These are phyloP conservation scores for Troides oblongomaculatus DNA, from an alignment of 2,888 invertebrate genomes.

Conservation along the genomic window DNA sequence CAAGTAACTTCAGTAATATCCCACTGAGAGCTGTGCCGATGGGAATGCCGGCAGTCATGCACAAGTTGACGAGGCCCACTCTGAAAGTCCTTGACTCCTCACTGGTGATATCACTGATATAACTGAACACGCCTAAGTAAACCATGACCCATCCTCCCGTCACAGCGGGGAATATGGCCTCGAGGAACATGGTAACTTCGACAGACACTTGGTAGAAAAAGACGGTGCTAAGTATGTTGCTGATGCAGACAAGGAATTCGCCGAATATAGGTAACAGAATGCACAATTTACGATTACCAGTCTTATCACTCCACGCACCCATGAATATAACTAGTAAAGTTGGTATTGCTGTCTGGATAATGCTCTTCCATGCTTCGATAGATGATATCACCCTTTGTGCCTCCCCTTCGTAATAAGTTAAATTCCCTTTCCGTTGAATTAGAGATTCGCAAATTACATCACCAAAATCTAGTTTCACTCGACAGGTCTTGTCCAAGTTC, in stretches of 20 bases:
- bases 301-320: slow-evolving; percentile 82
- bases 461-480: slow-evolving; percentile 56
- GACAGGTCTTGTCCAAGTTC: slow-evolving; percentile 68
- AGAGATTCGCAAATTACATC: slow-evolving; percentile 62
- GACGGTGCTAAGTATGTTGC: slow-evolving; percentile 74
- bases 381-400: slow-evolving; percentile 78
- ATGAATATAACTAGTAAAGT: slow-evolving; percentile 77
- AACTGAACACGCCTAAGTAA: slow-evolving; percentile 81
- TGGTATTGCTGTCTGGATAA: slow-evolving; percentile 79
- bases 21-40: slow-evolving; percentile 80
- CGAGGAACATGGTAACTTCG: slow-evolving; percentile 75
- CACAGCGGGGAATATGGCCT: slow-evolving; percentile 76
- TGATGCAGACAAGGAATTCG: slow-evolving; percentile 69
- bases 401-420: slow-evolving; percentile 80
- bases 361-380: slow-evolving; percentile 78
- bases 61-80: slow-evolving; percentile 81
- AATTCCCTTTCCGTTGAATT: slow-evolving; percentile 68
- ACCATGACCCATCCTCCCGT: slow-evolving; percentile 79
- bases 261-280: slow-evolving; percentile 78
- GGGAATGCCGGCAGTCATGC: slow-evolving; percentile 79
- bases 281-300: slow-evolving; percentile 78
- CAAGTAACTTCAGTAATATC: slow-evolving; percentile 61
- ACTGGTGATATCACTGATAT: slow-evolving; percentile 80
- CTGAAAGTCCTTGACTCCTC: slow-evolving; percentile 78
- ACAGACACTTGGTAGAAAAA: slow-evolving; percentile 77